Percentiles rank a stretch among this genome's conserved stretches.
Evolutionary conservation across 2,888 invertebrate species (phyloP).

Genomic region (Microctonus hyperodae): DNA sequence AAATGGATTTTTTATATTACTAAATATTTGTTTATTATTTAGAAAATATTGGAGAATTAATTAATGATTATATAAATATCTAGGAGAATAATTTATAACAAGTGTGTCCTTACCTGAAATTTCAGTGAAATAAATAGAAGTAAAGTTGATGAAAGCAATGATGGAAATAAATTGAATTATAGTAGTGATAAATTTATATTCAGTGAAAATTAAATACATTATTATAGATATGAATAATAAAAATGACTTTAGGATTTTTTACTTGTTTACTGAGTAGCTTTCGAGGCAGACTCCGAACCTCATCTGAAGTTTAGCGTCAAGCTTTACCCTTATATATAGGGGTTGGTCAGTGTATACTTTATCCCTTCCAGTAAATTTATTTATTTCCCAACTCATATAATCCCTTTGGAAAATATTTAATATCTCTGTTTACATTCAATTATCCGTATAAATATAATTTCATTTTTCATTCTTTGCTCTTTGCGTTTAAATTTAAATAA

Average conservation of each 20-base stretch:
- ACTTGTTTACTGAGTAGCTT: constrained; percentile 24
- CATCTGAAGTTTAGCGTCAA: constrained; percentile 50
- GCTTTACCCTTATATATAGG: constrained; percentile 55
- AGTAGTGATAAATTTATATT: constrained; percentile 5
- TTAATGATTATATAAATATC: background rate
- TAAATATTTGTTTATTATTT: too few relatives aligned
- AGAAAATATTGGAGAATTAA: too few relatives aligned
- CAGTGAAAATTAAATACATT: background rate
- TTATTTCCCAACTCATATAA: background rate
- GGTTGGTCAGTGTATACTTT: constrained; percentile 20
- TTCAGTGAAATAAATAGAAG: background rate
- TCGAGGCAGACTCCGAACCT: constrained; percentile 43
- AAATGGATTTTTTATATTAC: too few relatives aligned
- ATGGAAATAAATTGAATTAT: constrained; percentile 29
- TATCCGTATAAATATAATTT: background rate
- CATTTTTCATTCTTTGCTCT: too few relatives aligned
- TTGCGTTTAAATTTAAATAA: background rate
- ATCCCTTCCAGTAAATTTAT: constrained; percentile 4
- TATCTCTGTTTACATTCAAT: background rate
- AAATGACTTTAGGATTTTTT: constrained; percentile 2
- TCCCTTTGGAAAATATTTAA: background rate
- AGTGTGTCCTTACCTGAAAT: constrained; percentile 23
- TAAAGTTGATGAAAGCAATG: background rate
- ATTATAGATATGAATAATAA: background rate
- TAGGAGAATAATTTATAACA: background rate